phyloP scores from a whole-genome alignment of 2,797 vertebrate genomes.

The Poeciliopsis infans region DNA sequence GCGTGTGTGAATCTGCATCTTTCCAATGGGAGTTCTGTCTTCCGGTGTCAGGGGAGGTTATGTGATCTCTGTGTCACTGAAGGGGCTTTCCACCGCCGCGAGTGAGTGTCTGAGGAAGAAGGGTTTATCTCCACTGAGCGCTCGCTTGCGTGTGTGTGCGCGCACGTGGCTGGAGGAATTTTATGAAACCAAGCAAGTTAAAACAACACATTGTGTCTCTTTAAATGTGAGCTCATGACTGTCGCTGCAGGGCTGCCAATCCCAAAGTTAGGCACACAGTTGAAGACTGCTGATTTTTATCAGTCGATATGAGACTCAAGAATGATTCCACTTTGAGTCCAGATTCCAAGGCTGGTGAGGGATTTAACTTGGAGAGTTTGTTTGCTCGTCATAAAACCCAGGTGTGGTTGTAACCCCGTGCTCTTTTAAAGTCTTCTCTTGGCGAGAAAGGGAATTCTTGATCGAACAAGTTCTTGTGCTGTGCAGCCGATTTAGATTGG shows the following conservation, averaged over 20 bases:
- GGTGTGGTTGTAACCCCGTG: conserved; percentile 22
- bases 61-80: conserved; percentile 75
- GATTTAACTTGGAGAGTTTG: conserved; percentile 32
- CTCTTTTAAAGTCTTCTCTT: conserved; percentile 21
- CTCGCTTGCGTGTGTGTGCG: neutral
- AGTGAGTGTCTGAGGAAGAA: conserved; percentile 51
- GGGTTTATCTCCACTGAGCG: conserved; percentile 39
- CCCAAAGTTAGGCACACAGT: conserved; percentile 35
- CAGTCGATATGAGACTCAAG: conserved; percentile 19
- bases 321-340: conserved; percentile 32
- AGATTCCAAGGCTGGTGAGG: conserved; percentile 19
- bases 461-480: conserved; percentile 35
- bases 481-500: conserved; percentile 43
- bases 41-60: conserved; percentile 73
- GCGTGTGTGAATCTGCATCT: conserved; percentile 73
- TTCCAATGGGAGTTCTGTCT: conserved; percentile 69
- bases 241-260: conserved; percentile 49
- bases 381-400: conserved; percentile 32
- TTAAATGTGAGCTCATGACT: conserved; percentile 67
- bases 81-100: conserved; percentile 72
- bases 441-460: conserved; percentile 21
- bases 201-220: conserved; percentile 62
- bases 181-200: conserved; percentile 57
- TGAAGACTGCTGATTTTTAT: conserved; percentile 38
- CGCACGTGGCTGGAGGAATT: conserved; percentile 34